Evolutionary conservation across 2,113 vertebrate genomes (phyloP).

Genomic region (Nibea coibor): DNA sequence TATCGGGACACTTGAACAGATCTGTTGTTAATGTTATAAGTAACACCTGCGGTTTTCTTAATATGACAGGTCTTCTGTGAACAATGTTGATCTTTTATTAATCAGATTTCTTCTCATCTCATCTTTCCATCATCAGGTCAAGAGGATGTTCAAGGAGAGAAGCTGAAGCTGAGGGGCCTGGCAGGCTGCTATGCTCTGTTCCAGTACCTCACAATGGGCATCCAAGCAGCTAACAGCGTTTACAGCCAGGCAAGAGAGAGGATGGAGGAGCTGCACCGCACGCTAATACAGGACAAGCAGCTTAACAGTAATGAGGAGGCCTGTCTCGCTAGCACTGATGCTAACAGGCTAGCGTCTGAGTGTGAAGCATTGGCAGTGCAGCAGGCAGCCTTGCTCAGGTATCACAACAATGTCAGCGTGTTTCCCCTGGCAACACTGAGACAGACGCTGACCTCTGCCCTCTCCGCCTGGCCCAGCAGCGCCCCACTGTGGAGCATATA

Average conservation of each 20-base stretch:
- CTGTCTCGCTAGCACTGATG: conserved; percentile 3
- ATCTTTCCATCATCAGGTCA: conserved; percentile 27
- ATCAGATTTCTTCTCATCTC: neutral
- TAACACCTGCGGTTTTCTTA: neutral
- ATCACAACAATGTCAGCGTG: conserved; percentile 84
- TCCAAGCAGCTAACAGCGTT: conserved; percentile 86
- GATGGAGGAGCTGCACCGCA: conserved; percentile 65
- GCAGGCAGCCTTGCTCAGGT: conserved; percentile 86
- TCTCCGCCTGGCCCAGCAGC: conserved; percentile 86
- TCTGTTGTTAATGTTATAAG: neutral
- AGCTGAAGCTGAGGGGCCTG: conserved; percentile 78
- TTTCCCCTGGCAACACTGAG: conserved; percentile 89
- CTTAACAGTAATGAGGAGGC: neutral
- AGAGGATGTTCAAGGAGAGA: conserved; percentile 43
- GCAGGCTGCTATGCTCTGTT: conserved; percentile 91
- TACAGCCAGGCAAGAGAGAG: conserved; percentile 82
- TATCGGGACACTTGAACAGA: neutral
- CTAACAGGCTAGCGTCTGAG: conserved; percentile 54
- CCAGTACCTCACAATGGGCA: conserved; percentile 92
- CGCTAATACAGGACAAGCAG: conserved; percentile 25
- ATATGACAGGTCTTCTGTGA: neutral
- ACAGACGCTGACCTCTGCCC: conserved; percentile 83
- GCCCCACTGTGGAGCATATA: conserved; percentile 89
- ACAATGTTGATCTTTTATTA: neutral
- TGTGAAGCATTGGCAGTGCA: conserved; percentile 87